phyloP scores from a whole-genome alignment of 2,113 vertebrate species.

The Hippoglossus stenolepis region DNA sequence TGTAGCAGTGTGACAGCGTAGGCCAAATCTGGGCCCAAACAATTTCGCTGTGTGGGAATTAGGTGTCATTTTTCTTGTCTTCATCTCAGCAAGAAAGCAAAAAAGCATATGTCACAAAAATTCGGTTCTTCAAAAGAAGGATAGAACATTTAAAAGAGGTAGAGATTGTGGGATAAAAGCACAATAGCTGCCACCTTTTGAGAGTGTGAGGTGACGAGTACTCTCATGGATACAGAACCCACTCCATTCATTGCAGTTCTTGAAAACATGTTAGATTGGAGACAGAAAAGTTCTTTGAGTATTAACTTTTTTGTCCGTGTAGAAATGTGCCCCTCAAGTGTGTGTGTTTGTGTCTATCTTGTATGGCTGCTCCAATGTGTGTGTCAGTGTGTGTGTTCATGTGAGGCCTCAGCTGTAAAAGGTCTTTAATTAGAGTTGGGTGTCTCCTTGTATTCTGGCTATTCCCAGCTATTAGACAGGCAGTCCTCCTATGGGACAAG shows the following conservation, averaged over 20 bases:
- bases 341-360: not conserved
- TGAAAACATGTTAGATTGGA: not conserved
- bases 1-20: no score
- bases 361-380: slow-evolving; percentile 2
- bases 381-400: slow-evolving; percentile 21
- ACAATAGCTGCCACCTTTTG: not conserved
- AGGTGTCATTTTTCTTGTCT: not conserved
- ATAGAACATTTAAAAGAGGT: not conserved
- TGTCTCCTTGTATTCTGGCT: slow-evolving; percentile 51
- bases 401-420: slow-evolving; percentile 69
- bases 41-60: not conserved
- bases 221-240: not conserved
- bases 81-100: not conserved
- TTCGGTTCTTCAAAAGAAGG: not conserved
- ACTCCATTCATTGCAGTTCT: not conserved
- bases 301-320: not conserved
- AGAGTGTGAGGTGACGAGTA: not conserved
- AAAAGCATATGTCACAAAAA: no score
- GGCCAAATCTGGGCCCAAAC: no score
- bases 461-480: slow-evolving; percentile 50
- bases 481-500: slow-evolving; percentile 51
- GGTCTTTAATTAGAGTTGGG: slow-evolving; percentile 72
- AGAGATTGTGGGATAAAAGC: not conserved
- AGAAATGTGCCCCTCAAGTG: not conserved
- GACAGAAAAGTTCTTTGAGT: not conserved